phyloP scores from a whole-genome alignment of 2,113 vertebrate genomes.

The Sinosuthora webbiana region DNA sequence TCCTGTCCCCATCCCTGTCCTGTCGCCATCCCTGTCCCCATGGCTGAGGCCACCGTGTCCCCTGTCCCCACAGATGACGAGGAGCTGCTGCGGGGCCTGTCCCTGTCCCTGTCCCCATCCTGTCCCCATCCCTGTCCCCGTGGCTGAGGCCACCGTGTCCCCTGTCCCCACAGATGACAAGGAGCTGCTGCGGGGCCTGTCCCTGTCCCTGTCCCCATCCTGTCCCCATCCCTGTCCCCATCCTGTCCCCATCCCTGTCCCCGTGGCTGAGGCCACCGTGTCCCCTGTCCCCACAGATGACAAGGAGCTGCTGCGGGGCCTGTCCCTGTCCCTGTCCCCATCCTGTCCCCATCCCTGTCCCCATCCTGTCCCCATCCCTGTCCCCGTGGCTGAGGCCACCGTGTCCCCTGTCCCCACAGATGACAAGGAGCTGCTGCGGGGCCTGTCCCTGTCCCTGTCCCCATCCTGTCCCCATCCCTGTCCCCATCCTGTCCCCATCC shows the following conservation, averaged over 20 bases:
- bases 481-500: too few relatives aligned
- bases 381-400: not conserved
- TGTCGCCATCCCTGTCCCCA: rapidly evolving
- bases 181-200: conserved; percentile 70
- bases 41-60: not conserved
- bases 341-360: too few relatives aligned
- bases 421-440: conserved; percentile 73
- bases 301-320: conserved; percentile 73
- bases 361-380: too few relatives aligned
- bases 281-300: conserved; percentile 71
- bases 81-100: conserved; percentile 70
- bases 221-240: too few relatives aligned
- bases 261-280: not conserved
- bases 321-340: not conserved
- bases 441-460: not conserved
- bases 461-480: too few relatives aligned
- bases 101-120: rapidly evolving
- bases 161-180: conserved; percentile 75
- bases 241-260: too few relatives aligned
- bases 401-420: conserved; percentile 63
- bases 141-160: not conserved
- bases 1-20: too few relatives aligned
- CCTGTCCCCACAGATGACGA: conserved; percentile 75
- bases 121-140: not conserved
- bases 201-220: rapidly evolving